Conservation (phyloP, 2,113 vertebrate species). For the Callaeas wilsoni region DNA sequence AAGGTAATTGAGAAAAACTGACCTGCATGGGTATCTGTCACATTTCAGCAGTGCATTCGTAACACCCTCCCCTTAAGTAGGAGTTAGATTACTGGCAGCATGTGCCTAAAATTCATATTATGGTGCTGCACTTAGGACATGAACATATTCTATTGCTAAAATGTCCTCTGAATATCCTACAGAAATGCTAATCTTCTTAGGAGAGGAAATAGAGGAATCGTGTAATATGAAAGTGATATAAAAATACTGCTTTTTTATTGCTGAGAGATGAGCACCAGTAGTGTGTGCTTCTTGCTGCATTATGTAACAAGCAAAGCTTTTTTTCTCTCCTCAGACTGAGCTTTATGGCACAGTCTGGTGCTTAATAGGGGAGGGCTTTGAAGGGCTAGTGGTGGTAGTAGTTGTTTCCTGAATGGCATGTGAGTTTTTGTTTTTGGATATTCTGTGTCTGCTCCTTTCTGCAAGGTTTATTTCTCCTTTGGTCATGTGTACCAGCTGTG, state of each 20-base stretch:
- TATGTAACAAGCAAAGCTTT: background rate
- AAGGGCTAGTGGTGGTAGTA: background rate
- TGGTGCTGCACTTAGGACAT: background rate
- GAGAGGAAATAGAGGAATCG: background rate
- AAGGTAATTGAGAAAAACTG: background rate
- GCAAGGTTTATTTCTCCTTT: background rate
- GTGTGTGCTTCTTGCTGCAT: background rate
- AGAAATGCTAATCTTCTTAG: background rate
- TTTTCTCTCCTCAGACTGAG: background rate
- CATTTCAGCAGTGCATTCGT: background rate
- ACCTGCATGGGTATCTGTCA: background rate
- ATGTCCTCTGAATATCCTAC: background rate
- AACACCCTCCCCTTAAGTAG: background rate
- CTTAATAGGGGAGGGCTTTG: background rate
- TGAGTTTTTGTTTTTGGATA: background rate
- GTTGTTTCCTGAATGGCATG: background rate
- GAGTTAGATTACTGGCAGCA: background rate
- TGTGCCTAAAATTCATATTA: background rate
- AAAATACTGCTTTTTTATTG: background rate
- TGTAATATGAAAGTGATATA: background rate
- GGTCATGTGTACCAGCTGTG: background rate
- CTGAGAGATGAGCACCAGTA: background rate
- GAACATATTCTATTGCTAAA: background rate
- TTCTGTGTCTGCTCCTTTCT: background rate
- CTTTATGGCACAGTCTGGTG: background rate